phyloP scores from a whole-genome alignment of 2,888 invertebrate species.

The Rhamnusium bicolor region DNA sequence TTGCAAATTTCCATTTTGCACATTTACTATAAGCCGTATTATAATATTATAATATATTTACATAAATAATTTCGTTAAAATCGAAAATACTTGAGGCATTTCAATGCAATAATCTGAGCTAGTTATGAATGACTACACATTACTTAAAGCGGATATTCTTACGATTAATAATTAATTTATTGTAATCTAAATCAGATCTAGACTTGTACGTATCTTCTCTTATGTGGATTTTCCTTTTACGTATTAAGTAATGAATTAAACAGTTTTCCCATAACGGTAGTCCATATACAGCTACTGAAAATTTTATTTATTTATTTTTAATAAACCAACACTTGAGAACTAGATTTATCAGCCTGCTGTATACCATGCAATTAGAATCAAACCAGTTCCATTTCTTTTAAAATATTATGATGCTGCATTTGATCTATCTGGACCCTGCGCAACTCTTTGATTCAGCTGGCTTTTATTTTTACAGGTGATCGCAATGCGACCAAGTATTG shows the following conservation, averaged over 20 bases:
- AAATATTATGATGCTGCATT: conserved; percentile 17
- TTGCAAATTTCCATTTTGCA: neutral
- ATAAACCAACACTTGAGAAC: conserved; percentile 30
- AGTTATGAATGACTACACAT: neutral
- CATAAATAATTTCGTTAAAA: conserved; percentile 12
- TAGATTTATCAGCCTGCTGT: neutral
- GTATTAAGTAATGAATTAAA: neutral
- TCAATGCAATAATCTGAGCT: neutral
- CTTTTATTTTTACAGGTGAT: conserved; percentile 59
- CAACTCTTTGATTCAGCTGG: conserved; percentile 57
- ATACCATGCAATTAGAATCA: conserved; percentile 7
- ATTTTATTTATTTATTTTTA: conserved; percentile 25
- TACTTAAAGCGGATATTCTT: neutral
- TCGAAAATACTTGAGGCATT: neutral
- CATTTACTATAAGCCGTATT: neutral
- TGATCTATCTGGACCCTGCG: conserved; percentile 44
- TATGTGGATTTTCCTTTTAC: neutral
- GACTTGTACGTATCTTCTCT: neutral
- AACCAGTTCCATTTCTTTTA: conserved; percentile 18
- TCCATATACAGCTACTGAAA: conserved; percentile 6
- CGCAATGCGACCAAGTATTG: conserved; percentile 35
- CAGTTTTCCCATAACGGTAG: conserved; percentile 17
- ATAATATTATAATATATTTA: conserved; percentile 3
- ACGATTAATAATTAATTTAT: neutral
- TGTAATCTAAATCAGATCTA: neutral